Evolutionary conservation across 2,113 vertebrate genomes (phyloP), one percentile per base, ranked within the genome.

Genomic region (Albula goreensis): DNA sequence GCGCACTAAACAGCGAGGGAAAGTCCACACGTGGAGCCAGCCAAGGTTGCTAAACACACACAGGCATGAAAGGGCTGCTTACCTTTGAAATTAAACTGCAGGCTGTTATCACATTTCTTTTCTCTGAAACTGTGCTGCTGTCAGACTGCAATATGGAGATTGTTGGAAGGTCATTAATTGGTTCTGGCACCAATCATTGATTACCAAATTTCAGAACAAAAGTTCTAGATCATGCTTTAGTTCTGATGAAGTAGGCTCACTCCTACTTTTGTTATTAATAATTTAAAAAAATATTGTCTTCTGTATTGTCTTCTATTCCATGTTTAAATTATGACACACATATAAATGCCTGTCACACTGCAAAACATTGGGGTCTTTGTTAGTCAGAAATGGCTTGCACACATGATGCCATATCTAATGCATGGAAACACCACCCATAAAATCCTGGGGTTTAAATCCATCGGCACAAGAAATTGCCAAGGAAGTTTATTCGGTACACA

Each of bases 281-380:
- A 79, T 25, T 31, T 79, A 50, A 12, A 50, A 49, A 49, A 49
- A n/a, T n/a, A 25, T 9, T 74, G 22, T 74, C n/a, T 74, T n/a
- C 9, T 48, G 78, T 48, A 41, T 15, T 79, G 78, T 79, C 0
- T 78, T 49, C 9, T 31, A 50, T 49, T 17, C 4, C 19, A 25
- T 50, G 66, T 12, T 70, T 70, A 17, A 19, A 70, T n/a, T 17
- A 22, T 70, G 2, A 19, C 15, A 79, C 3, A 11, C n/a, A 12
- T 48, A 79, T 31, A 5, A 79, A 79, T 49, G 13, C 1, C 78
- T 41, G 4, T 70, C 63, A 70, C 63, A 6, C 3, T 70, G 22
- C n/a, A 22, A 22, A 70, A 70, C 77, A 78, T 78, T 78, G 77
- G 77, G 25, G 41, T 78, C 77, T 78, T 41, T 78, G 77, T 48